Conservation (phyloP, 2,888 invertebrate species). For the Coleophora flavipennella region DNA sequence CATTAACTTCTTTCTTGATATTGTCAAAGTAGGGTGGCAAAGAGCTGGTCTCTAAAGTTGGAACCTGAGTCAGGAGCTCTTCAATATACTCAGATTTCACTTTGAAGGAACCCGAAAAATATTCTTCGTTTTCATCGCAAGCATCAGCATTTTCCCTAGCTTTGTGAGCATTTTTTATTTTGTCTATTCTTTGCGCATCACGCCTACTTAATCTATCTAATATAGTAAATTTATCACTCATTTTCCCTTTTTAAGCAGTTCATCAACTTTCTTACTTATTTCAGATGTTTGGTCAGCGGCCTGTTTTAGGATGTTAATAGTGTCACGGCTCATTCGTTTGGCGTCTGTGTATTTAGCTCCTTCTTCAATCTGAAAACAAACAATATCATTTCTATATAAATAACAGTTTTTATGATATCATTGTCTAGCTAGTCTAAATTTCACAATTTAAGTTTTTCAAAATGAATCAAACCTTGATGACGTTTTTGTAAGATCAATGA, state of each 20-base stretch:
- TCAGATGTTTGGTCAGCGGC: constrained; percentile 58
- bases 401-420: too few species aligned
- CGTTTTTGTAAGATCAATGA: too few species aligned
- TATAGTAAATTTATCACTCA: constrained; percentile 56
- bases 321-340: constrained; percentile 35
- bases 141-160: constrained; percentile 75
- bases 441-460: constrained; percentile 1
- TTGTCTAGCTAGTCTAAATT: too few species aligned
- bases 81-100: constrained; percentile 78
- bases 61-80: constrained; percentile 68
- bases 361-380: constrained; percentile 44
- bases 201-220: constrained; percentile 67
- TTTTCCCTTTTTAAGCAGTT: constrained; percentile 57
- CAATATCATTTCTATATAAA: too few species aligned
- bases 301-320: constrained; percentile 53
- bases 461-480: constrained; percentile 48
- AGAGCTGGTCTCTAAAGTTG: constrained; percentile 60
- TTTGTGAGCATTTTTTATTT: constrained; percentile 76
- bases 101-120: constrained; percentile 79
- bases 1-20: constrained; percentile 80
- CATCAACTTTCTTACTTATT: constrained; percentile 58
- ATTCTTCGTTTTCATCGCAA: constrained; percentile 78
- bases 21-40: constrained; percentile 76
- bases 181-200: constrained; percentile 76
- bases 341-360: constrained; percentile 48